Conservation (phyloP, 2,113 vertebrate species). For the Phylloscopus trochilus region DNA sequence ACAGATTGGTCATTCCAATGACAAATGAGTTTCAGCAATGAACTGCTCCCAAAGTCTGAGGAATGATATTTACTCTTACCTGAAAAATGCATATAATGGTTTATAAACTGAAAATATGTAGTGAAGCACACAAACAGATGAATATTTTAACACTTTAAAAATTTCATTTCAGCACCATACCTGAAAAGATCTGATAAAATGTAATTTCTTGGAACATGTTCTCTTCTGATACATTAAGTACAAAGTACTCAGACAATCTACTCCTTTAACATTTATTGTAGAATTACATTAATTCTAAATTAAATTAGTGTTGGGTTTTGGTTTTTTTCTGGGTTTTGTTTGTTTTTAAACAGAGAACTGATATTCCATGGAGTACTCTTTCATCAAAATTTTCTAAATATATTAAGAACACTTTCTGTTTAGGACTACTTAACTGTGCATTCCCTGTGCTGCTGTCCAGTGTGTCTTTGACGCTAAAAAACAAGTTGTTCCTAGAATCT, state of each 20-base stretch:
- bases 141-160: not conserved
- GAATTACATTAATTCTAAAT: not conserved
- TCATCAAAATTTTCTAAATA: not conserved
- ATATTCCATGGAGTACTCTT: not conserved
- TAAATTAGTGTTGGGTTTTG: not conserved
- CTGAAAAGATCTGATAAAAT: not conserved
- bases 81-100: not conserved
- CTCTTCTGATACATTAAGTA: not conserved
- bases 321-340: not conserved
- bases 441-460: not conserved
- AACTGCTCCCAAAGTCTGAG: conserved; percentile 10
- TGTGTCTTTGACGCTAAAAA: not conserved
- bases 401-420: not conserved
- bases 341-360: not conserved
- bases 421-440: not conserved
- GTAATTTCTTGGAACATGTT: not conserved
- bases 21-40: conserved; percentile 68
- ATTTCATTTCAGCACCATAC: not conserved
- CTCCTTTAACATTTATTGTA: not conserved
- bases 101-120: not conserved
- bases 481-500: not conserved
- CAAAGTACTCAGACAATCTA: not conserved
- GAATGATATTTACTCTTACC: conserved; percentile 25
- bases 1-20: conserved; percentile 76
- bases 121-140: not conserved